Percentiles rank a stretch among this genome's conserved stretches.
Conservation (phyloP, 2,888 invertebrate genomes). For the Orthosia incerta region DNA sequence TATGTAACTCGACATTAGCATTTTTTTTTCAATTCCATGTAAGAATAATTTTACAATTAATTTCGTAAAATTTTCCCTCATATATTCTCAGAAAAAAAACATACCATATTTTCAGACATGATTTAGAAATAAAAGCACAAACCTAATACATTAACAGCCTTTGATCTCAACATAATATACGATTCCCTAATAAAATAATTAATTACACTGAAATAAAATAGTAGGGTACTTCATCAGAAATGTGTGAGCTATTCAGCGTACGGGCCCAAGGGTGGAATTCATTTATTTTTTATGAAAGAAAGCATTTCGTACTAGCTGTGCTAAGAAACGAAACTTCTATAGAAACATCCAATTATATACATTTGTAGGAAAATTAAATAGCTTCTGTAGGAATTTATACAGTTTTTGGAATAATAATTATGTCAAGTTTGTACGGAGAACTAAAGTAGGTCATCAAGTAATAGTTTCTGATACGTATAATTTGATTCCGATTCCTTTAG, state of each 20-base stretch:
- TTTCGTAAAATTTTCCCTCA: not conserved
- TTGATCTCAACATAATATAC: conserved; percentile 34
- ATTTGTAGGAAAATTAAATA: conserved; percentile 44
- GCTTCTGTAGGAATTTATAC: conserved; percentile 28
- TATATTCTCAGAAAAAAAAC: not conserved
- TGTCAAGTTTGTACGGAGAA: conserved; percentile 27
- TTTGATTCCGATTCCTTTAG: conserved; percentile 24
- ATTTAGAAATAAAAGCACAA: not conserved
- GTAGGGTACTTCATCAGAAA: conserved; percentile 64
- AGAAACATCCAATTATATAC: conserved; percentile 59
- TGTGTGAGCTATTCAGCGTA: conserved; percentile 62
- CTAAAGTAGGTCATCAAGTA: conserved; percentile 10
- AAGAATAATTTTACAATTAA: not conserved
- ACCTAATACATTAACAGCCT: conserved; percentile 4
- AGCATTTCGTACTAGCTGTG: conserved; percentile 48
- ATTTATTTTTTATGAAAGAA: conserved; percentile 71
- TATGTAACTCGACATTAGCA: not conserved
- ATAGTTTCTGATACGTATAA: conserved; percentile 20
- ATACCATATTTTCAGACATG: not conserved
- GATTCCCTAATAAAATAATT: conserved; percentile 53
- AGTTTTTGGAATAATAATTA: conserved; percentile 44
- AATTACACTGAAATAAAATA: conserved; percentile 51
- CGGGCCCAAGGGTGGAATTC: conserved; percentile 55
- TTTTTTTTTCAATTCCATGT: not conserved
- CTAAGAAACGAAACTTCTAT: conserved; percentile 51